Evolutionary conservation across 2,888 invertebrate genomes (phyloP), one percentile per base, ranked within the genome.

Genomic region (Phortica magna): DNA sequence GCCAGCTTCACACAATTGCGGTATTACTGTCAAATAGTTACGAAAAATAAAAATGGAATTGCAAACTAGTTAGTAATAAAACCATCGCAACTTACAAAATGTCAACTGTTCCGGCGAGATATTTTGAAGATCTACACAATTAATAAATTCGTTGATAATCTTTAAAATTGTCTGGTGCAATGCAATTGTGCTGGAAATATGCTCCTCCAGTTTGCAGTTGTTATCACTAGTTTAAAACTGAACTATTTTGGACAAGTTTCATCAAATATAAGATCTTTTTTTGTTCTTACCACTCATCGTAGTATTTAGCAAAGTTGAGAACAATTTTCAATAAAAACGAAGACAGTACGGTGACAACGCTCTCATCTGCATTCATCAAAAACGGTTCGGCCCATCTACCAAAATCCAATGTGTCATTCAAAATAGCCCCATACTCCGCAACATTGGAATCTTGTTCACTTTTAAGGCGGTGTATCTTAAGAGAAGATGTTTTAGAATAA

Each of bases 261-360:
- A 12, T 9, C 2, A 55, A 57, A 55, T 43, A 41, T 55, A 39
- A 0, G 41, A n/a, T n/a, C n/a, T n/a, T n/a, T 14, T n/a, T n/a
- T 31, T 14, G n/a, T n/a, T 6, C 17, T 72, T 12, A 5, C 41
- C 22, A 57, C 31, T 7, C 19, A 14, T 22, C 14, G 31, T 55
- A n/a, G 10, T 17, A 19, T 12, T 61, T 39, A 17, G 14, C 19
- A 73, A 61, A 73, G 9, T 81, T 64, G 57, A 79, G 65, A 0
- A 87, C 81, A 43, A 83, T 73, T 5, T 61, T 65, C 1, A 85
- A 75, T 6, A 85, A 68, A 48, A 84, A 80, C 43, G 74, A 81
- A 2, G 74, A 17, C 6, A 76, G 41, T 6, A 76, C 71, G 7
- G 83, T 80, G 17, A 79, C 78, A 39, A 81, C 19, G n/a, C 74